phyloP scores from a whole-genome alignment of 2,888 invertebrate species.

The Diachrysia chrysitis region DNA sequence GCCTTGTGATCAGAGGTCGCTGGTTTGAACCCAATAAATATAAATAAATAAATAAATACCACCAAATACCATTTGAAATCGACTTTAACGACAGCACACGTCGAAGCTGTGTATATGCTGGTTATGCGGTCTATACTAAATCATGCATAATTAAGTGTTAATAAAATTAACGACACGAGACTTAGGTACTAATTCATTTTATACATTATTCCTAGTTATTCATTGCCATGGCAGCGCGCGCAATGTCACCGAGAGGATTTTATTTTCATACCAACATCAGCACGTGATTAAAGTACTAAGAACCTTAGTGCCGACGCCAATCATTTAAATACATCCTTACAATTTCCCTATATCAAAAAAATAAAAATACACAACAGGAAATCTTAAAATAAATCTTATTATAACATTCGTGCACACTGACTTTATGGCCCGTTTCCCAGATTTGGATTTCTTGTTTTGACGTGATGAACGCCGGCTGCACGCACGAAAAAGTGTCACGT shows the following conservation, averaged over 20 bases:
- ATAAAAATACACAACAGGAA: conserved; percentile 20
- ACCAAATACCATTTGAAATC: not conserved
- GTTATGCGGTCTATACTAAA: conserved; percentile 28
- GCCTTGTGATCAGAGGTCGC: no score
- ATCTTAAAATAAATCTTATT: conserved; percentile 21
- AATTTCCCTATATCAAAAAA: conserved; percentile 40
- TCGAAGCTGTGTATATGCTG: not conserved
- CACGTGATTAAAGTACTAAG: conserved; percentile 43
- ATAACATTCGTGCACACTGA: conserved; percentile 15
- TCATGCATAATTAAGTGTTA: conserved; percentile 44
- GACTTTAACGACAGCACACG: not conserved
- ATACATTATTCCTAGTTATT: conserved; percentile 28
- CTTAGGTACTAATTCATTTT: conserved; percentile 38
- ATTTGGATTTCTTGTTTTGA: not conserved
- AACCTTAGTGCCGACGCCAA: conserved; percentile 21
- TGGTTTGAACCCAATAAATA: no score
- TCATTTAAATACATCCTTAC: conserved; percentile 36
- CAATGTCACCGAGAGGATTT: conserved; percentile 46
- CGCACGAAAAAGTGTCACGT: no score
- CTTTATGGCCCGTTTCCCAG: conserved; percentile 15
- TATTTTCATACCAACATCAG: conserved; percentile 33
- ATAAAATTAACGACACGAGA: conserved; percentile 46
- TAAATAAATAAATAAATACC: no score
- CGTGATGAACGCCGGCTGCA: no score
- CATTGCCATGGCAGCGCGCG: conserved; percentile 51